Evolutionary conservation across 2,797 vertebrate genomes (phyloP).

Genomic region (Loris lydekkerianus): DNA sequence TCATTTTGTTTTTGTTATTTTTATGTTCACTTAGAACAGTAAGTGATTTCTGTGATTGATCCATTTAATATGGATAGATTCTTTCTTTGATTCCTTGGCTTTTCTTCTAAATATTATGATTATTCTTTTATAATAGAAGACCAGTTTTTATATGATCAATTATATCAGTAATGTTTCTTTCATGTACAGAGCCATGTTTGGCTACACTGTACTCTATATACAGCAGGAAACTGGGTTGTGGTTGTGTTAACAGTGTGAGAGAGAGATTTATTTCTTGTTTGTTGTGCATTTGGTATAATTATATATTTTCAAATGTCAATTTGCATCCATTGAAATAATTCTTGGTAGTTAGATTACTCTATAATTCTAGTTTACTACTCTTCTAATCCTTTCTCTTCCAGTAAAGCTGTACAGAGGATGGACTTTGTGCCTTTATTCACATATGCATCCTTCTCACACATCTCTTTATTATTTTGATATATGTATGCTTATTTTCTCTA

Average conservation of each 20-base stretch:
- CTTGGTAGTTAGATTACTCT: neutral
- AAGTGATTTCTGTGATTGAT: too few relatives aligned
- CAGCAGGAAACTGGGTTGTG: neutral
- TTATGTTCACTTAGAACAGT: too few relatives aligned
- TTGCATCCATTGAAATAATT: conserved; percentile 12
- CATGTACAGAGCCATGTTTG: neutral
- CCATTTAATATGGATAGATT: too few relatives aligned
- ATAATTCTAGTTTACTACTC: too few relatives aligned
- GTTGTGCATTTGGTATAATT: neutral
- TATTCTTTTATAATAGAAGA: too few relatives aligned
- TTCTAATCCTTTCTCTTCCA: too few relatives aligned
- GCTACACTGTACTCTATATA: neutral
- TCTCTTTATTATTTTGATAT: neutral
- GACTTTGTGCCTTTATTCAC: too few relatives aligned
- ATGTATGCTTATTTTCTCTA: neutral
- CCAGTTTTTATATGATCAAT: too few relatives aligned
- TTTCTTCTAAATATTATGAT: too few relatives aligned
- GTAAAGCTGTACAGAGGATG: too few relatives aligned
- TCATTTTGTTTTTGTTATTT: too few relatives aligned
- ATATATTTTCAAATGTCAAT: neutral
- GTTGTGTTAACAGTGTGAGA: neutral
- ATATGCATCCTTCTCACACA: neutral
- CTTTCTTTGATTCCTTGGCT: too few relatives aligned
- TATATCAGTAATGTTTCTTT: neutral
- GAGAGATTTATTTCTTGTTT: neutral